Base-by-base conservation (phyloP, 2,888 invertebrate genomes). In the Sarcophaga carnaria region DNA sequence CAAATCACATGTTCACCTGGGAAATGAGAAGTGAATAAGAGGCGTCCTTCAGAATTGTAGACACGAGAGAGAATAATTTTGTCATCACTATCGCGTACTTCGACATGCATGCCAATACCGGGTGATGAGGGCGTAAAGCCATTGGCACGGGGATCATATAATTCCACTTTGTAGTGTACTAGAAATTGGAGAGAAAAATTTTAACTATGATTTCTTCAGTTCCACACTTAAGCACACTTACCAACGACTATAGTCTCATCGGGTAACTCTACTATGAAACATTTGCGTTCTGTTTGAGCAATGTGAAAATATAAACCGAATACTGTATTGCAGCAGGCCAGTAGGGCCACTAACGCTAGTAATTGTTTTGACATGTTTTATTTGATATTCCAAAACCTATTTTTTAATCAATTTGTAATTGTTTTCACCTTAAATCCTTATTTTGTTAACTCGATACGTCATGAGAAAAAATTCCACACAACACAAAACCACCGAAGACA, bases 261-360 rank as follows among this genome's bases (percentile, higher is more conserved):
- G 49, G 99, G 99, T 91, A 99, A 98, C 96, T 99, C 99, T 94
- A 99, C 99, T 90, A 99, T 99, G 92, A 99, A 99, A 95, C 99
- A 99, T 96, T 99, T 99, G 94, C 98, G 95, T 94, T 99, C 99
- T 3, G 99, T 99, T 95, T 99, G 99, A 20, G 97, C 98, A 92
- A 99, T 99, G 93, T 99, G 99, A 93, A 99, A 99, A 94, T 99
- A 99, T 90, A 99, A 94, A 64, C 95, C 96, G 87, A 94, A 91
- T 25, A 90, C 90, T 63, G 90, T 91, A 76, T 92, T 94, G 81
- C 95, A 89, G 20, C 93, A 91, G 90, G 94, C 90, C 89, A 95
- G 84, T 64, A 94, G 92, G 25, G 94, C 92, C 89, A 94, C 90
- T 89, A 94, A 72, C 27, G 76, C 67, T 67, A 84, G n/a, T 37